Percentiles rank a stretch among this genome's conserved stretches.
These are phyloP conservation scores for Rousettus leschenaultii DNA, from an alignment of 2,113 vertebrate species.

Conservation along the genomic window DNA sequence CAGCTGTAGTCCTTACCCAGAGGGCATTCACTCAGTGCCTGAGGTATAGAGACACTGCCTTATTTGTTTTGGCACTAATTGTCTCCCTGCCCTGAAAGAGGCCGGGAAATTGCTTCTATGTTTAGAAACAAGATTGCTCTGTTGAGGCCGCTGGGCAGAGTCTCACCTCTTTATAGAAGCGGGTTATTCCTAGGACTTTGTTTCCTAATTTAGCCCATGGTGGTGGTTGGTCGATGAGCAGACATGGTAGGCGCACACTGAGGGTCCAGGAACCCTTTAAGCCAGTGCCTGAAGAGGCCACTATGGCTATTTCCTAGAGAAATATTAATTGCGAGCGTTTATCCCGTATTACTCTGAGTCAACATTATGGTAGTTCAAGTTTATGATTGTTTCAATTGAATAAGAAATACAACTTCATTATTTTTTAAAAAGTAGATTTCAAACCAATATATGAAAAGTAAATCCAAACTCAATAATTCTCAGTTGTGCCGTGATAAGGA, in stretches of 20 bases:
- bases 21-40: conserved; percentile 65
- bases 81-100: conserved; percentile 81
- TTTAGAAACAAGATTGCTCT: conserved; percentile 88
- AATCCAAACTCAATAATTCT: background rate
- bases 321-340: conserved; percentile 53
- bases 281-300: conserved; percentile 43
- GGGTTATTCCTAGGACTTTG: conserved; percentile 78
- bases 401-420: background rate
- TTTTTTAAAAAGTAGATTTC: background rate
- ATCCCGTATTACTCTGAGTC: conserved; percentile 55
- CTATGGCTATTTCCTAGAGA: conserved; percentile 55
- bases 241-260: conserved; percentile 67
- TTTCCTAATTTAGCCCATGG: conserved; percentile 81
- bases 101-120: conserved; percentile 85
- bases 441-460: background rate
- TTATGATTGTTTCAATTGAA: conserved; percentile 12
- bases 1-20: conserved; percentile 30
- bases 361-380: conserved; percentile 57
- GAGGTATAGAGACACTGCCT: conserved; percentile 84
- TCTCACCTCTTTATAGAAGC: conserved; percentile 82
- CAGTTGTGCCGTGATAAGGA: background rate
- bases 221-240: conserved; percentile 74
- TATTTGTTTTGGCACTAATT: conserved; percentile 88
- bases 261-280: conserved; percentile 69
- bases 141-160: conserved; percentile 80